Evolutionary conservation across 2,888 invertebrate genomes (phyloP).

Genomic region (Drosophila mettleri): DNA sequence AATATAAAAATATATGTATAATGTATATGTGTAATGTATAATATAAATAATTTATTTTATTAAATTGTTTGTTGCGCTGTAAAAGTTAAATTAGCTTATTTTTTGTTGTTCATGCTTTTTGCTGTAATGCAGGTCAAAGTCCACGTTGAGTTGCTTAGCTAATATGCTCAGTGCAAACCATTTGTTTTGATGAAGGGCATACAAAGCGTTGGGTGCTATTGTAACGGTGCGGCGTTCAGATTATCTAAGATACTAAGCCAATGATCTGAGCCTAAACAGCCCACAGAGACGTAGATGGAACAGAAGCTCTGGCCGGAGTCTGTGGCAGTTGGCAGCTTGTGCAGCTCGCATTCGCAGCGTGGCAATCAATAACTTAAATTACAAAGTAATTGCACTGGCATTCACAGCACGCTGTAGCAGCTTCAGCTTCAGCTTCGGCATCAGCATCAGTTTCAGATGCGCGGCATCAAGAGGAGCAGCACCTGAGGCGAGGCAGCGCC

Average conservation of each 20-base stretch:
- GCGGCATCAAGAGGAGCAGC: conserved; percentile 42
- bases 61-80: no score
- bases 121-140: not conserved
- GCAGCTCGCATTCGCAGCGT: conserved; percentile 70
- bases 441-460: conserved; percentile 46
- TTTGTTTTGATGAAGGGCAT: conserved; percentile 51
- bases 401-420: conserved; percentile 78
- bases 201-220: conserved; percentile 67
- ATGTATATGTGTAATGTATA: no score
- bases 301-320: conserved; percentile 12
- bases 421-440: conserved; percentile 51
- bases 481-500: conserved; percentile 41
- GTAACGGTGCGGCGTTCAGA: conserved; percentile 69
- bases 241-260: conserved; percentile 62
- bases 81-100: no score
- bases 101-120: no score
- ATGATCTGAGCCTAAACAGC: conserved; percentile 49
- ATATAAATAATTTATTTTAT: no score
- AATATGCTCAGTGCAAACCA: conserved; percentile 35
- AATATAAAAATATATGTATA: no score
- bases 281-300: conserved; percentile 29
- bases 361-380: conserved; percentile 85
- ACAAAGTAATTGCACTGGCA: conserved; percentile 84
- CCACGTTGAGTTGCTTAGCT: conserved; percentile 4
- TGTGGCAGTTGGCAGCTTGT: conserved; percentile 48